Conservation (phyloP, 2,113 vertebrate species). For the Amblyornis subalaris region DNA sequence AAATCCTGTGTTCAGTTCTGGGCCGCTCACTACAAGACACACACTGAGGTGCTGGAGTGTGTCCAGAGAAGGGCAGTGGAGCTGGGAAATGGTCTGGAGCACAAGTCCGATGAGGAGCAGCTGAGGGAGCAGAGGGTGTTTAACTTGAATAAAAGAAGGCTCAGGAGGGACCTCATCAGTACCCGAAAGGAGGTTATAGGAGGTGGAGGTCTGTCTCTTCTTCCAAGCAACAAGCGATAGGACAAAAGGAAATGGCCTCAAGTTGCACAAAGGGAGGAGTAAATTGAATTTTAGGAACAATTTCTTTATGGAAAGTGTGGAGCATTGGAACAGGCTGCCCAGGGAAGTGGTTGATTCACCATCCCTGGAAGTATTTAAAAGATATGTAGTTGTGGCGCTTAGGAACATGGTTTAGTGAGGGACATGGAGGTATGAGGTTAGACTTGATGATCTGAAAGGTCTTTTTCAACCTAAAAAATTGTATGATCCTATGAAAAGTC, state of each 20-base stretch:
- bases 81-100: neutral
- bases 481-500: neutral
- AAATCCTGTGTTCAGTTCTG: neutral
- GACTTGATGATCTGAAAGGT: neutral
- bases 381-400: too few species aligned
- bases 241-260: neutral
- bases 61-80: neutral
- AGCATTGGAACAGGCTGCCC: neutral
- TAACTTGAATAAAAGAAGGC: neutral
- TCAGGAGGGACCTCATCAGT: neutral
- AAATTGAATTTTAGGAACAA: neutral
- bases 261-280: neutral
- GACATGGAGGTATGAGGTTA: rapidly evolving
- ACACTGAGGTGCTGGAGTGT: neutral
- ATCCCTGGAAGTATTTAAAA: neutral
- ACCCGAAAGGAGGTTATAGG: neutral
- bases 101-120: neutral
- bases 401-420: neutral
- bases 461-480: neutral
- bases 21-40: neutral
- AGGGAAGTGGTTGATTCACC: neutral
- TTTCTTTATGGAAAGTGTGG: neutral
- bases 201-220: rapidly evolving
- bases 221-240: neutral
- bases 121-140: neutral